Base-by-base conservation (phyloP, 2,888 invertebrate genomes). In the Sympetrum striolatum region DNA sequence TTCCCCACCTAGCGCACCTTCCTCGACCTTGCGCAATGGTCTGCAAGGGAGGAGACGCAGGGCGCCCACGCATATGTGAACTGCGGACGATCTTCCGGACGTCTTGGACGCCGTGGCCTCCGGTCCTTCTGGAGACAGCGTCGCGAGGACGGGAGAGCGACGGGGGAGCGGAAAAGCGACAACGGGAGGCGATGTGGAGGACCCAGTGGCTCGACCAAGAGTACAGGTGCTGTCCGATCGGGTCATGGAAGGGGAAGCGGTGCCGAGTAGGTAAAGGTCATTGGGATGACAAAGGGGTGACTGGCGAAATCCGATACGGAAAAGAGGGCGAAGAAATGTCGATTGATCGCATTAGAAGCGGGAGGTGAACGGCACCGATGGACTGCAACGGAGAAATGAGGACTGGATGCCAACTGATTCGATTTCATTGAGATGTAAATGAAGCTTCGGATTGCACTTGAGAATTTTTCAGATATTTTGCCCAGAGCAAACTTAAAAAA, bases 61-160 rank as follows among this genome's bases (percentile, higher is more conserved):
- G 86, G 86, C 86, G 86, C 86, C 86, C 86, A 86, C 86, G 86
- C 86, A 86, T n/a, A 60, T 86, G 86, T 86, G 86, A 64, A 86
- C 86, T 12, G 37, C n/a, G 60, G 35, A 37, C 60, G 60, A 64
- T 86, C 86, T 39, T 60, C 86, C 39, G 86, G 86, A 39, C 86
- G 86, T 37, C 60, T 60, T 22, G 37, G 60, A n/a, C 60, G n/a
- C 35, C 86, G 60, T 60, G 37, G 37, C 60, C 37, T 64, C 37
- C n/a, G 60, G 64, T 15, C 2, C 37, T 58, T 60, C 37, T 58
- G 86, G 86, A 73, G 73, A 73, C 73, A 14, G 12, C 25, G 73
- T 73, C 73, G 73, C 73, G 73, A 73, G 73, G 73, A 31, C 73
- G 73, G 22, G 73, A 86, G 86, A 64, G 37, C 22, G 86, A 53